phyloP scores from a whole-genome alignment of 2,113 vertebrate genomes.

The Heloderma charlesbogerti region DNA sequence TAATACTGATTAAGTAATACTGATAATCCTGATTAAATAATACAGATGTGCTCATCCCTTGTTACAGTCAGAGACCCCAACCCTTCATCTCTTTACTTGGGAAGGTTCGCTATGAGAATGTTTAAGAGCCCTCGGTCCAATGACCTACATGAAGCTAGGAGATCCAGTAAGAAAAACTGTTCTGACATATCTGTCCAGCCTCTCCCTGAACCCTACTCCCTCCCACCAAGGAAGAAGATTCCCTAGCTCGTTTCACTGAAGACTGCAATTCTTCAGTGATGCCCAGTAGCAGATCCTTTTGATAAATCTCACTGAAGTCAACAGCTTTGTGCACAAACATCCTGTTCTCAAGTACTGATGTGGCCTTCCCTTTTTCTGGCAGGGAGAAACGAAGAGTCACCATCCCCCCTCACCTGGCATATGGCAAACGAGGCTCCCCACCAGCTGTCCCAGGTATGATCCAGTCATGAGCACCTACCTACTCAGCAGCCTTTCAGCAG shows the following conservation, averaged over 20 bases:
- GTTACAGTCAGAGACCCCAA: background rate
- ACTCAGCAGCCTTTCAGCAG: no score
- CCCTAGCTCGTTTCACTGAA: background rate
- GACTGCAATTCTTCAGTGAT: background rate
- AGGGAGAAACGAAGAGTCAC: conserved; percentile 95
- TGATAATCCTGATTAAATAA: no score
- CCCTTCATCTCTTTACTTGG: background rate
- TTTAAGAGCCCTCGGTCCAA: background rate
- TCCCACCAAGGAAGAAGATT: background rate
- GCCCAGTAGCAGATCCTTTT: background rate
- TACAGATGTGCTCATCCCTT: background rate
- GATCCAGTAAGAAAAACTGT: background rate
- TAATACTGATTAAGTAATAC: background rate
- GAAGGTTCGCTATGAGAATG: background rate
- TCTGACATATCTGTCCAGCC: background rate
- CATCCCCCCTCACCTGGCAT: conserved; percentile 93
- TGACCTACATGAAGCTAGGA: background rate
- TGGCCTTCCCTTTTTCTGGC: conserved; percentile 5
- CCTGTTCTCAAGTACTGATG: background rate
- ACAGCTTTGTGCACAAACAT: background rate
- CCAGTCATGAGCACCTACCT: background rate
- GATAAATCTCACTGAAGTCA: background rate
- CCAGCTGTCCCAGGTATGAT: conserved; percentile 92
- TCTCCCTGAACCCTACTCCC: background rate
- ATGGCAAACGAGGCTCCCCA: conserved; percentile 93